phyloP scores from a whole-genome alignment of 2,888 invertebrate species.

The Hemistola chrysoprasaria region DNA sequence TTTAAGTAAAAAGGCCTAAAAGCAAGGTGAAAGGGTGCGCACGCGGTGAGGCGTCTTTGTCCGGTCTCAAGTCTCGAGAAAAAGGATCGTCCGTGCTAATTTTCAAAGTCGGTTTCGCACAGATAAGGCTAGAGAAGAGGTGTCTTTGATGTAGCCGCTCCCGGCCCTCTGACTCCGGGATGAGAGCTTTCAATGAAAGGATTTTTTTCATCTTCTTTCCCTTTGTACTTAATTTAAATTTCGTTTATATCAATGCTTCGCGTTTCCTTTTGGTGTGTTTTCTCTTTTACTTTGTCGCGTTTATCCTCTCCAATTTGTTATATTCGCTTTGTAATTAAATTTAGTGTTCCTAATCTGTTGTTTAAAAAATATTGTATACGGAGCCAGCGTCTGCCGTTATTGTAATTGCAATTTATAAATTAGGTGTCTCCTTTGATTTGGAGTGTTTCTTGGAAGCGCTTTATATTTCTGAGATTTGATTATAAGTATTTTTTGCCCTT shows the following conservation, averaged over 20 bases:
- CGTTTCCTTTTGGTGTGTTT: constrained; percentile 81
- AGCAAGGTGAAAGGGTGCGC: constrained; percentile 63
- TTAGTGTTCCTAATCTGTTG: constrained; percentile 79
- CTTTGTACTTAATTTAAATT: constrained; percentile 83
- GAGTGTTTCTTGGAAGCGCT: constrained; percentile 57
- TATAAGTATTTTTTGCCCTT: constrained; percentile 53
- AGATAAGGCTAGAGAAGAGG: constrained; percentile 76
- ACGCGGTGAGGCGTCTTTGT: constrained; percentile 64
- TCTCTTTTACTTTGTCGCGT: constrained; percentile 82
- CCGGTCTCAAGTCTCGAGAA: constrained; percentile 35
- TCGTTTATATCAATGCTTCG: constrained; percentile 82
- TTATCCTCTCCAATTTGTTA: constrained; percentile 81
- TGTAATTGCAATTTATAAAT: constrained; percentile 79
- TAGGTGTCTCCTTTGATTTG: constrained; percentile 70
- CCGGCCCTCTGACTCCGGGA: constrained; percentile 77
- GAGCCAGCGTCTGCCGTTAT: constrained; percentile 57
- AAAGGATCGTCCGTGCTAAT: constrained; percentile 73
- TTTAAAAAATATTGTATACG: constrained; percentile 55
- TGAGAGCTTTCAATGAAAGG: constrained; percentile 82
- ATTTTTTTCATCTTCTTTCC: constrained; percentile 81
- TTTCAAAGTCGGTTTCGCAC: constrained; percentile 77
- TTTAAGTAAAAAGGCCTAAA: constrained; percentile 42
- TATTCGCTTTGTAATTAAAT: constrained; percentile 80
- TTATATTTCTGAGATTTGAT: constrained; percentile 59
- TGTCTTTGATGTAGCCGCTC: constrained; percentile 81